These are phyloP conservation scores for Heliconius hortense DNA, from an alignment of 2,888 invertebrate species.

Conservation along the genomic window DNA sequence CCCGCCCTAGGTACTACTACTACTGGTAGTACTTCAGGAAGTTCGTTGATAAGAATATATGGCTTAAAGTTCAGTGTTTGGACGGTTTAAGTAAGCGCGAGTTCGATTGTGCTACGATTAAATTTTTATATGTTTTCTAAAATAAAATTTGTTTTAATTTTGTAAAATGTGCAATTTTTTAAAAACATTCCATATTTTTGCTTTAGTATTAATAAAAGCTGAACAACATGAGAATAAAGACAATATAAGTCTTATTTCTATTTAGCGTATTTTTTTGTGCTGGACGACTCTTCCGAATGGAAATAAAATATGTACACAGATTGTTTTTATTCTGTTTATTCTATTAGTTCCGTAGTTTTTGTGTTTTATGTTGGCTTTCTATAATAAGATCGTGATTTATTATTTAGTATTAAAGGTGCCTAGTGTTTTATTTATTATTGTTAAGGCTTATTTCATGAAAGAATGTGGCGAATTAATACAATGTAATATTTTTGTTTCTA, in stretches of 20 bases:
- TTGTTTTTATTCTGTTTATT: background rate
- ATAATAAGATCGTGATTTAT: background rate
- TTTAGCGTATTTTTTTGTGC: background rate
- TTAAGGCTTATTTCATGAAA: background rate
- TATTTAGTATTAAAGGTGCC: slow-evolving; percentile 1
- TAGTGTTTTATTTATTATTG: slow-evolving; percentile 3
- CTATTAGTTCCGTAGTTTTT: background rate
- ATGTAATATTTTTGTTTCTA: slow-evolving; percentile 1
- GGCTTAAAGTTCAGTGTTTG: too few species aligned
- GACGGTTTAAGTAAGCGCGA: too few species aligned
- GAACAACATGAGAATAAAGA: background rate
- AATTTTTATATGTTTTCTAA: background rate
- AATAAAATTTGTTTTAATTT: background rate
- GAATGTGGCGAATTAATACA: background rate
- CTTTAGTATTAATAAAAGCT: background rate
- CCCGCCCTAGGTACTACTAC: too few species aligned
- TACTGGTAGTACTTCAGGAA: too few species aligned
- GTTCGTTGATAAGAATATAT: too few species aligned
- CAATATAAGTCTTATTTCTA: background rate
- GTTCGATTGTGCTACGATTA: background rate
- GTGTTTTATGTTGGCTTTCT: background rate
- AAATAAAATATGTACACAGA: background rate
- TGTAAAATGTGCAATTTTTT: background rate
- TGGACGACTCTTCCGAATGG: background rate
- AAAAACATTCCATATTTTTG: slow-evolving; percentile 2